Evolutionary conservation across 2,113 vertebrate genomes (phyloP), one percentile per base, ranked within the genome.

Genomic region (Pollimyrus isidori): DNA sequence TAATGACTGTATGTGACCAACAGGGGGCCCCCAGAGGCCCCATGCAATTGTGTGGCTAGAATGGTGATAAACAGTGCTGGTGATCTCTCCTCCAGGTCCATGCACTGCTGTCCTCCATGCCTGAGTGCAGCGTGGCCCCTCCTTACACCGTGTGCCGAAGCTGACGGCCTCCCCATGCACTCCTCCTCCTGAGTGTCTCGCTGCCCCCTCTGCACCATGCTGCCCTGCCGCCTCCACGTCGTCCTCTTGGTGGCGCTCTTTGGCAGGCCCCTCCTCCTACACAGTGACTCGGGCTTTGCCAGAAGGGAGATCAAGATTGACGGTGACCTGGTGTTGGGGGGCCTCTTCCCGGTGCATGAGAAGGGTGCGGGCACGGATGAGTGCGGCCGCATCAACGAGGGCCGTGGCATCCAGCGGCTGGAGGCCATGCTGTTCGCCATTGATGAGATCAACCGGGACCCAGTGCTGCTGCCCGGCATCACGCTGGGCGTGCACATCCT

Each of bases 351-450:
- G 30, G 96, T 99, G 89, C 99, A 99, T 0, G 98, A 99, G 93
- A 99, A 99, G 93, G 98, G 98, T 46, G 95, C 94, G 0, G 98
- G 98, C 15, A 95, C 96, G 89, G 98, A 99, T 91, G 98, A 99
- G 92, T 99, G 98, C 91, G 98, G 98, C 3, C 96, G 97, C 69
- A 97, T 99, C 91, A 99, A 99, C 86, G 98, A 99, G 92, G 98
- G 97, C 88, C 93, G 98, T 89, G 98, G 98, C 2, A 98, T 99
- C 91, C 98, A 99, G 92, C 96, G 98, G 84, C 92, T 99, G 93
- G 98, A 99, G 93, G 98, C 98, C 89, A 99, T 99, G 98, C 92
- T 99, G 91, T 99, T 99, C 91, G 98, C 98, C 65, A 98, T 99
- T 15, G 98, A 99, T 91, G 95, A 96, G 91, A 99, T 99, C 96